These are phyloP conservation scores for Chymomyza costata DNA, from an alignment of 1,140 invertebrate species.

Conservation along the genomic window DNA sequence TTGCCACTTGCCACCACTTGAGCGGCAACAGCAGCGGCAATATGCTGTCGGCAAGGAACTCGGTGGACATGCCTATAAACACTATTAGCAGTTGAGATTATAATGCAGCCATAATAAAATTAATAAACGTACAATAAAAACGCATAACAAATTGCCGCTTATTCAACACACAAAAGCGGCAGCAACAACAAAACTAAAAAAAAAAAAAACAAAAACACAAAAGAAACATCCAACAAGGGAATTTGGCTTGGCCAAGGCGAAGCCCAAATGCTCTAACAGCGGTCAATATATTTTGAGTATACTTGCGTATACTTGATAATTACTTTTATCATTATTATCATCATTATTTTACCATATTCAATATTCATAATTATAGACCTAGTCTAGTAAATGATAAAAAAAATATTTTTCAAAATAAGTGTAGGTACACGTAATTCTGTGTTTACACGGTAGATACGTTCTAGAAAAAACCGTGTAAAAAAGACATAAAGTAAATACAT, in stretches of 20 bases:
- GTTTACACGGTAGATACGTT: no score
- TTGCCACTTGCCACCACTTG: slow-evolving; percentile 10
- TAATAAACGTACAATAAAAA: slow-evolving; percentile 71
- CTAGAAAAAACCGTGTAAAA: no score
- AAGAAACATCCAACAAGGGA: background rate
- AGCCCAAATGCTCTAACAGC: no score
- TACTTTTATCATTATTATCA: no score
- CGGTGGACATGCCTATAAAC: slow-evolving; percentile 26
- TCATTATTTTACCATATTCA: no score
- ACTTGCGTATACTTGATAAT: no score
- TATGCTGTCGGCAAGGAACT: slow-evolving; percentile 3
- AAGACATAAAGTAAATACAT: no score
- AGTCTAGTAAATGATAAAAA: no score
- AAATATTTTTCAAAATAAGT: no score
- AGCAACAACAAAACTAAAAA: background rate
- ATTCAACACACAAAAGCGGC: slow-evolving; percentile 24
- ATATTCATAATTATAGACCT: no score
- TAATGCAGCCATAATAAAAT: slow-evolving; percentile 69
- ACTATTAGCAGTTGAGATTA: slow-evolving; percentile 36
- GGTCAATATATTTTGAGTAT: no score
- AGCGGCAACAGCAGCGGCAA: slow-evolving; percentile 4
- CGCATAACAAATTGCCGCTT: slow-evolving; percentile 67
- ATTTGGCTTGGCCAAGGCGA: slow-evolving; percentile 1
- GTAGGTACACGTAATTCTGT: no score
- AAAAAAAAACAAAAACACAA: slow-evolving; percentile 7